Percentiles rank a stretch among this genome's conserved stretches.
These are phyloP conservation scores for Formicarius rufipectus DNA, from an alignment of 2,113 vertebrate genomes.

Conservation along the genomic window DNA sequence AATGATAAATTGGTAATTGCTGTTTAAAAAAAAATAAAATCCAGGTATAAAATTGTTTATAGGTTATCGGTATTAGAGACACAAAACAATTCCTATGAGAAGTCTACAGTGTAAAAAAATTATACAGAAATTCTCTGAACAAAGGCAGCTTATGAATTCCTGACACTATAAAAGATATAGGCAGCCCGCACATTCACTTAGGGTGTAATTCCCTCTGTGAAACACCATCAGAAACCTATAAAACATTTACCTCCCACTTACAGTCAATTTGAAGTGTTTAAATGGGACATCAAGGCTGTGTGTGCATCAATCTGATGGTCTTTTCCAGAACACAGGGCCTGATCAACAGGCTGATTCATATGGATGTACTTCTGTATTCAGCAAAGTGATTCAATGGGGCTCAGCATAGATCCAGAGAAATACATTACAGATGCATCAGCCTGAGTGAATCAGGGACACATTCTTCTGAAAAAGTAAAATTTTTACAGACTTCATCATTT, in stretches of 20 bases:
- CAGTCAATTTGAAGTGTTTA: neutral
- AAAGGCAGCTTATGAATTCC: neutral
- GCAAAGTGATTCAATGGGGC: neutral
- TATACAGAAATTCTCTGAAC: neutral
- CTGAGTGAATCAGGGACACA: neutral
- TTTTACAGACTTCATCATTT: neutral
- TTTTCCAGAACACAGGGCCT: neutral
- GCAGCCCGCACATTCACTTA: neutral
- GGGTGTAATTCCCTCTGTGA: neutral
- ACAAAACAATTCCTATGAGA: neutral
- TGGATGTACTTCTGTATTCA: neutral
- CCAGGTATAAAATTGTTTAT: neutral
- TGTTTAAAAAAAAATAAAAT: neutral
- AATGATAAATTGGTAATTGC: neutral
- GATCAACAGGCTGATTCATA: constrained; percentile 7
- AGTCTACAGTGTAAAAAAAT: neutral
- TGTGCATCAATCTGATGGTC: neutral
- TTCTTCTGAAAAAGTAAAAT: neutral
- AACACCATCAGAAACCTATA: neutral
- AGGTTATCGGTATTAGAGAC: neutral
- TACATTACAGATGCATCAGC: neutral
- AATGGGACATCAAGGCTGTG: neutral
- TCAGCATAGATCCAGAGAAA: neutral
- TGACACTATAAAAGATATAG: neutral
- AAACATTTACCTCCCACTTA: neutral